Conservation (phyloP, 2,797 vertebrate species). For the Acrossocheilus fasciatus region DNA sequence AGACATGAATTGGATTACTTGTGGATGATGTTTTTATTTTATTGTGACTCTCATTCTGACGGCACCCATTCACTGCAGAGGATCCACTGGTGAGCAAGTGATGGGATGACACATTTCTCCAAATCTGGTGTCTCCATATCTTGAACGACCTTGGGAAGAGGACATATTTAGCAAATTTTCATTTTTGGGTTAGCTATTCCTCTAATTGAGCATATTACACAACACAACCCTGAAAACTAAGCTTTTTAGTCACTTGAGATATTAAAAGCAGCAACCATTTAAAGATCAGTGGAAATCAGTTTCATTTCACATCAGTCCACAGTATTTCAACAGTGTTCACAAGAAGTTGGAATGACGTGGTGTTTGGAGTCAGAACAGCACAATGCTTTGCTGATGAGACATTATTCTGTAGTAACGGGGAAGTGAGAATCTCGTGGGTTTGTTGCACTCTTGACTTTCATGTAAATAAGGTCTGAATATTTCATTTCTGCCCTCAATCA, state of each 20-base stretch:
- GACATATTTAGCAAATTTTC: neutral
- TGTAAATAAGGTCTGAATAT: slow-evolving; percentile 8
- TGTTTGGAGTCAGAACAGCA: slow-evolving; percentile 4
- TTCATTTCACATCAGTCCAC: neutral
- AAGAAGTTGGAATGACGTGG: neutral
- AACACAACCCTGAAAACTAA: neutral
- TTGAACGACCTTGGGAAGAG: neutral
- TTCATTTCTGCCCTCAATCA: neutral
- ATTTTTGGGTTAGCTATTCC: neutral
- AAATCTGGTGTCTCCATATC: neutral
- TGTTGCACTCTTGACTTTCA: slow-evolving; percentile 30
- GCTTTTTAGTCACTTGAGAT: neutral
- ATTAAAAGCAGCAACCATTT: too few relatives aligned
- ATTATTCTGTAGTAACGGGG: neutral
- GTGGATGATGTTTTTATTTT: too few relatives aligned
- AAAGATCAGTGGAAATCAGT: too few relatives aligned
- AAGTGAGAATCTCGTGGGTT: neutral
- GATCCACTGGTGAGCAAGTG: neutral
- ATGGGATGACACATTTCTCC: neutral
- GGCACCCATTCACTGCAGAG: neutral
- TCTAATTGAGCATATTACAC: neutral
- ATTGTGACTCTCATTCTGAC: neutral
- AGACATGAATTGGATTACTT: too few relatives aligned
- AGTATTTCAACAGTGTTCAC: neutral
- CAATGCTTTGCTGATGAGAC: slow-evolving; percentile 10